Base-by-base conservation (phyloP, 2,797 vertebrate species). In the Rhinophrynus dorsalis region DNA sequence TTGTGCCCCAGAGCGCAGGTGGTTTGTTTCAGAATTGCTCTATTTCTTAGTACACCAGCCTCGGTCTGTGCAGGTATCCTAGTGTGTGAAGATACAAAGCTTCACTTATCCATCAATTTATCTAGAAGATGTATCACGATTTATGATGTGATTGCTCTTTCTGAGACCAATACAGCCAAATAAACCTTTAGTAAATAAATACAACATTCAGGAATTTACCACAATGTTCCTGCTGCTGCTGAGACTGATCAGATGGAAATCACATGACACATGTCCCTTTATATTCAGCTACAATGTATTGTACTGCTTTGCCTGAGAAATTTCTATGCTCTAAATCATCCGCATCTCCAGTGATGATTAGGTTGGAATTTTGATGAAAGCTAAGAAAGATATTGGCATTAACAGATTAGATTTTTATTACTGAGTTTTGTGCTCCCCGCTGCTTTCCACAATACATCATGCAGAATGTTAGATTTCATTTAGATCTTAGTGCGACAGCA, bases 351-450 rank as follows among this genome's bases (percentile, higher is more conserved):
- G 42, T 6, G 26, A 59, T 38, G 27, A 52, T 44, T 65, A 9
- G n/a, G 27, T 38, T 27, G 51, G 30, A 30, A 29, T 26, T 35
- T 20, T 18, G 26, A 27, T 11, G 33, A 40, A 52, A 61, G 26
- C 47, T 9, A 42, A 18, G 10, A 45, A 33, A 26, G 45, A 51
- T 44, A 29, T 13, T 26, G n/a, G 18, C 48, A 72, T 59, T 44
- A 65, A 56, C 61, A 59, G 54, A 59, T 73, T 66, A 66, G 33
- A 32, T 42, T 65, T 65, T 59, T 66, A 73, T 73, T 66, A 66
- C 35, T 40, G 42, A 17, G 17, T 27, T 33, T 40, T 13, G 8
- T 5, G 51, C 11, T 35, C 23, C 33, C 7, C 2, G 20, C 55
- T 32, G 44, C 51, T 35, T 5, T 15, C 23, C 60, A 48, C 18